A percentile compares a stretch with the other conserved stretches of the same genome.
phyloP scores from a whole-genome alignment of 2,888 invertebrate species.

The Lordiphosa fenestrarum region DNA sequence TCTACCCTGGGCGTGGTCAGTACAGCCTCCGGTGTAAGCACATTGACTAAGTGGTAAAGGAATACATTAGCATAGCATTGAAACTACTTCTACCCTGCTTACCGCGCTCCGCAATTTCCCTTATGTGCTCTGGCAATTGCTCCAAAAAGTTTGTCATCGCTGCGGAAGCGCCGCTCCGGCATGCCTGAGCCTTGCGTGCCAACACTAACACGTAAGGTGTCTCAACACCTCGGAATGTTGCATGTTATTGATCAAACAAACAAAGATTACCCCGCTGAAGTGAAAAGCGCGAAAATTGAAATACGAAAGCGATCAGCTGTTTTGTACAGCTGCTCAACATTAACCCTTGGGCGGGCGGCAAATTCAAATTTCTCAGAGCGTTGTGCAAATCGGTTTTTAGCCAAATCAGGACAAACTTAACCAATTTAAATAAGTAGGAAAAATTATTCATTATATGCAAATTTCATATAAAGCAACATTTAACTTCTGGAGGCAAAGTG shows the following conservation, averaged over 20 bases:
- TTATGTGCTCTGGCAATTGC: constrained; percentile 63
- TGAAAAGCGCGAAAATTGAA: constrained; percentile 12
- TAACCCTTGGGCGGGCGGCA: too few relatives aligned
- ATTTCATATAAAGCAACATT: too few relatives aligned
- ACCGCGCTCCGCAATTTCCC: constrained; percentile 68
- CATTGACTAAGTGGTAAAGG: constrained; percentile 53
- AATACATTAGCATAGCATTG: background rate
- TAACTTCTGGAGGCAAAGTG: too few relatives aligned
- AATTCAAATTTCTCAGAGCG: too few relatives aligned
- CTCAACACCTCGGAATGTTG: constrained; percentile 59
- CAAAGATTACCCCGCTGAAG: background rate
- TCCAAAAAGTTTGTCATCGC: constrained; percentile 71
- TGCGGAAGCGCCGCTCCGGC: constrained; percentile 1
- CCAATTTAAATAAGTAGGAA: too few relatives aligned
- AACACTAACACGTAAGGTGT: constrained; percentile 48
- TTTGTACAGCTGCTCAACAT: background rate
- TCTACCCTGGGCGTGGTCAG: constrained; percentile 59
- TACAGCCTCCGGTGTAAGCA: constrained; percentile 68
- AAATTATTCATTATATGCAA: too few relatives aligned
- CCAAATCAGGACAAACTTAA: too few relatives aligned
- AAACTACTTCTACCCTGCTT: constrained; percentile 11
- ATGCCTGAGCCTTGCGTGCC: constrained; percentile 22
- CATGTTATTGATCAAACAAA: constrained; percentile 58
- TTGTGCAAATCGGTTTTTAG: too few relatives aligned
- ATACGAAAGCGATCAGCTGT: constrained; percentile 24